Conservation (phyloP, 2,888 invertebrate species). For the Lithophane socia region DNA sequence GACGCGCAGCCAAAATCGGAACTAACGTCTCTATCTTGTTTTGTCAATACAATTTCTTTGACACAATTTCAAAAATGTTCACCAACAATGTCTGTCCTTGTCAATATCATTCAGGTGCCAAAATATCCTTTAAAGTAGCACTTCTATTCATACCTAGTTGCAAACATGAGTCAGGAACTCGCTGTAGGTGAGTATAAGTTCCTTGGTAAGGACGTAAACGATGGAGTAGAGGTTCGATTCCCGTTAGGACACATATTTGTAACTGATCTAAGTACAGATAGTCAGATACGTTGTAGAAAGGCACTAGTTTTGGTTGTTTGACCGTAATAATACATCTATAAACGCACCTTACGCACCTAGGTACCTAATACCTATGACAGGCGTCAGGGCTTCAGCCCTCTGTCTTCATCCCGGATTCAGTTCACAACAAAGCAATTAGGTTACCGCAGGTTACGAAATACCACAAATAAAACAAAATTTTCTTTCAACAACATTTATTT, state of each 20-base stretch:
- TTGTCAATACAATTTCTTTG: too few relatives aligned
- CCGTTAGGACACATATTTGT: neutral
- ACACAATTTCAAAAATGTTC: neutral
- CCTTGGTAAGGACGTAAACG: too few relatives aligned
- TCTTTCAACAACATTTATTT: constrained; percentile 88
- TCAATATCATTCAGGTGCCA: neutral
- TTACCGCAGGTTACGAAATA: neutral
- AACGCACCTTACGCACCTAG: neutral
- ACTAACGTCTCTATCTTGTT: neutral
- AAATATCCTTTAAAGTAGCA: too few relatives aligned
- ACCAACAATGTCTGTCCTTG: neutral
- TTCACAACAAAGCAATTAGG: neutral
- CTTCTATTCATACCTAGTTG: too few relatives aligned
- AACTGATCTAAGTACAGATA: too few relatives aligned
- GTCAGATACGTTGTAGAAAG: neutral
- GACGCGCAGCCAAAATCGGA: neutral
- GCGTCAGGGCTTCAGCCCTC: too few relatives aligned
- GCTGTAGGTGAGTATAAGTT: too few relatives aligned
- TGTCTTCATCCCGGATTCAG: neutral
- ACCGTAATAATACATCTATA: too few relatives aligned
- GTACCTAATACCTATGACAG: neutral
- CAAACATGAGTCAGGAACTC: too few relatives aligned
- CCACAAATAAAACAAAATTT: constrained; percentile 65
- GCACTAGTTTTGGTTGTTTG: neutral
- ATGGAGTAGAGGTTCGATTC: constrained; percentile 1